Base-by-base conservation (phyloP, 2,888 invertebrate genomes). In the Alviniconcha strummeri region DNA sequence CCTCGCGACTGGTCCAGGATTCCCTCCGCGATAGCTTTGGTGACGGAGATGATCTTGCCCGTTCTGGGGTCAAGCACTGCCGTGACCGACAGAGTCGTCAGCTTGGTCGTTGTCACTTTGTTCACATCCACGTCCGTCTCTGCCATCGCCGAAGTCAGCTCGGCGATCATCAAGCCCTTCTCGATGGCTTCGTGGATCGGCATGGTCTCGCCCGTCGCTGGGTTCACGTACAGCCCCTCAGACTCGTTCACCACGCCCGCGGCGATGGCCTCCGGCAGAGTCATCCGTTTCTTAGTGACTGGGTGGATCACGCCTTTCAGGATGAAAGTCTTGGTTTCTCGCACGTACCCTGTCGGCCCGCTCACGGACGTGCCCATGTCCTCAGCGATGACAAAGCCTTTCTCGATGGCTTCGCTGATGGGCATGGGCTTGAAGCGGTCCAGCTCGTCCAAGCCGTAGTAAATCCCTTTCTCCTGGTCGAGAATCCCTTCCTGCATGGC, bases 21-120 rank as follows among this genome's bases (percentile, higher is more conserved):
- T 92, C 98, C 98, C 90, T 96, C 96, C 92, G 97, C 97, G 90
- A 98, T 98, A 60, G 98, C 98, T 95, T 98, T 97, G 87, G 97
- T 94, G 87, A 99, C 95, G n/a, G 97, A 97, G 69, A 98, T 95
- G 92, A 96, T 96, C 88, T 93, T 93, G 56, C 94, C 94, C 56
- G 94, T 95, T 96, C 96, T 95, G 87, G 94, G 94, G 90, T 97
- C 96, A 78, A 96, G 95, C 90, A 97, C 96, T 85, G 91, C 90
- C 72, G 90, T 91, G n/a, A 93, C 90, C 82, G 91, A 89, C 75
- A 92, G 89, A 7, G 91, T 91, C 52, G 91, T 91, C 83, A 91
- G 86, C 84, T 92, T 92, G 19, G 91, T 91, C 19, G 92, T 92
- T 13, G 89, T 91, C 13, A 93, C 97, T 84, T 98, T 96, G 76